Conservation (phyloP, 1,140 invertebrate species). For the Conopomorpha cramerella region DNA sequence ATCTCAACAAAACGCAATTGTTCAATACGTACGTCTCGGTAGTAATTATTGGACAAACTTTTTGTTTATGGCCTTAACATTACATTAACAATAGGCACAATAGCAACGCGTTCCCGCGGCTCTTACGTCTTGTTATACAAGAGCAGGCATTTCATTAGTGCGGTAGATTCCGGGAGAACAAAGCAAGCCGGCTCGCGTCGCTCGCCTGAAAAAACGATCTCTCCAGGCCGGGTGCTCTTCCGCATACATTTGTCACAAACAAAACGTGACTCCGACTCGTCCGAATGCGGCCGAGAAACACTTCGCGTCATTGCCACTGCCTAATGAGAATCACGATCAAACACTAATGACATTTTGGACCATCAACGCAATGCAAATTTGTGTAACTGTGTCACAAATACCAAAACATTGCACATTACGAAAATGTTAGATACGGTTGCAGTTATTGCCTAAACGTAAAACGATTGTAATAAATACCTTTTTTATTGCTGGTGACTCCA, state of each 20-base stretch:
- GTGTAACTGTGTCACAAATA: neutral
- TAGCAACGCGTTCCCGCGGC: slow-evolving; percentile 34
- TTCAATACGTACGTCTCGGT: neutral
- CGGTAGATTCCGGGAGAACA: slow-evolving; percentile 11
- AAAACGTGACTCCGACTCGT: slow-evolving; percentile 4
- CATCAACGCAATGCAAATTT: neutral
- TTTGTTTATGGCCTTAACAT: slow-evolving; percentile 44
- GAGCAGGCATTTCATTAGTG: slow-evolving; percentile 27
- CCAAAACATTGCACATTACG: no score
- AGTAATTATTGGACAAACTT: slow-evolving; percentile 7
- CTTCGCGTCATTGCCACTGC: neutral
- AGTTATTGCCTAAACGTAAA: neutral
- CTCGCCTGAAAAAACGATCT: slow-evolving; percentile 22
- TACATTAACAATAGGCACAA: slow-evolving; percentile 41
- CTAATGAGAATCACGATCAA: neutral
- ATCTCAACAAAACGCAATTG: neutral
- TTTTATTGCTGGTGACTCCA: no score
- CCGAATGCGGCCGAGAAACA: no score
- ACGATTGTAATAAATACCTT: no score
- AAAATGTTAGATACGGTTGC: no score
- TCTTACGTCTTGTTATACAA: slow-evolving; percentile 48
- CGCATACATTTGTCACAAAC: slow-evolving; percentile 10
- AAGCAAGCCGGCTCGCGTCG: slow-evolving; percentile 13
- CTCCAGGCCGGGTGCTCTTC: slow-evolving; percentile 9
- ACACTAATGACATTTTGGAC: neutral